A percentile compares a stretch with the other conserved stretches of the same genome.
These are phyloP conservation scores for Cartodere bifasciata DNA, from an alignment of 2,888 invertebrate species.

Conservation along the genomic window DNA sequence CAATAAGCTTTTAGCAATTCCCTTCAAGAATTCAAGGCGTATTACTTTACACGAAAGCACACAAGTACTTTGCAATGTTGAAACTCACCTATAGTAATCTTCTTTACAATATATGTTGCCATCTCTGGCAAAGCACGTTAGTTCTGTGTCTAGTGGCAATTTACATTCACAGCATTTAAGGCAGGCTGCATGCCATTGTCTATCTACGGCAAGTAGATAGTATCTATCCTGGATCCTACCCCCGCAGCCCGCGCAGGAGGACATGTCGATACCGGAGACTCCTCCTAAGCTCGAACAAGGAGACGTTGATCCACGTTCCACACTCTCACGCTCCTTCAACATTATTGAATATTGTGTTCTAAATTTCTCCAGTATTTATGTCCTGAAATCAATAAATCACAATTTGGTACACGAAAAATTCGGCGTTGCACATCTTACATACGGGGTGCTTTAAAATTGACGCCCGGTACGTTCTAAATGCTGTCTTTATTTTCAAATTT, in stretches of 20 bases:
- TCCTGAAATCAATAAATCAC: no score
- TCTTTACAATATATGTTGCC: conserved; percentile 90
- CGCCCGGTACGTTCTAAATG: no score
- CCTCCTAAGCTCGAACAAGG: conserved; percentile 34
- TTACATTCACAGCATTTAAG: conserved; percentile 77
- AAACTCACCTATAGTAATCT: conserved; percentile 77
- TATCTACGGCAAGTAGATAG: conserved; percentile 74
- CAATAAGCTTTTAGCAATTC: conserved; percentile 1
- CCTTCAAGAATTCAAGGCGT: background rate
- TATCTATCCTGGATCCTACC: conserved; percentile 48
- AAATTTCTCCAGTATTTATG: no score
- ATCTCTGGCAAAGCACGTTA: conserved; percentile 80
- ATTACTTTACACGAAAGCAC: background rate
- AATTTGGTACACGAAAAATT: no score
- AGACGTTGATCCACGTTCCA: conserved; percentile 36
- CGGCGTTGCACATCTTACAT: no score
- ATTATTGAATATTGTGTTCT: conserved; percentile 32
- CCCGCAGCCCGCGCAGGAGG: conserved; percentile 48
- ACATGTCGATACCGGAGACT: conserved; percentile 29
- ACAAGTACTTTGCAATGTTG: background rate
- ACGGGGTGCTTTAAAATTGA: no score
- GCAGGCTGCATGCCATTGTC: conserved; percentile 81
- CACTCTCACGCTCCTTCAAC: conserved; percentile 57
- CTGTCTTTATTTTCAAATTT: no score
- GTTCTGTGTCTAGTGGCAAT: conserved; percentile 69